Evolutionary conservation across 2,888 invertebrate species (phyloP), one percentile per base, ranked within the genome.

Genomic region (Ganaspis brasiliensis): DNA sequence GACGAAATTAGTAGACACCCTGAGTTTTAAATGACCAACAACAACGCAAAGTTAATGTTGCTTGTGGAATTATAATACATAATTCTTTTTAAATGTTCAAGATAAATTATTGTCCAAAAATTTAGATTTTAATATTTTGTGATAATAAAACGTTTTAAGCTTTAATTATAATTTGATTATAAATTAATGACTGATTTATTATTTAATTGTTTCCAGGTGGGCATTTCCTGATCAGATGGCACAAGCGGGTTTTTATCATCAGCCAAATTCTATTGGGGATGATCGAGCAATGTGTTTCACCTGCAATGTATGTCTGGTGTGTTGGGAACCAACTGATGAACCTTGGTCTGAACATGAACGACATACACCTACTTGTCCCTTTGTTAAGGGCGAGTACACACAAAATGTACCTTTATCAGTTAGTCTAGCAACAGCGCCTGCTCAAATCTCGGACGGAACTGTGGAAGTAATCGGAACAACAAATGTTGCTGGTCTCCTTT

Each of bases 261-360:
- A 98, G 91, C 98, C 98, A 0, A 96, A 97, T 74, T 94, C 95
- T 2, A 95, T 96, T 35, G 98, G 98, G 3, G 98, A 98, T 89
- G 98, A 98, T 92, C 94, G 98, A 81, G 98, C 98, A 8, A 97
- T 98, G 97, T 98, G 98, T 91, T 98, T 98, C 92, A 97, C 97
- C 0, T 98, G 98, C 91, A 96, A 96, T 87, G 97, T 98, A 10
- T 98, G 98, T 89, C 94, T 98, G 26, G 98, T 98, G 6, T 97
- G 97, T 92, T 98, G 98, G 98, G 98, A 98, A 92, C 96, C 98
- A 87, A 97, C 97, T 0, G 98, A 98, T 92, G 98, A 98, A 90
- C 98, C 98, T 1, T 98, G 98, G 98, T 98, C 98, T 82, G 98
- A 98, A 91, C 98, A 98, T 89, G 98, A 98, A 92, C 93, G 98